These are phyloP conservation scores for Lampris incognitus DNA, from an alignment of 2,113 vertebrate species.

Conservation along the genomic window DNA sequence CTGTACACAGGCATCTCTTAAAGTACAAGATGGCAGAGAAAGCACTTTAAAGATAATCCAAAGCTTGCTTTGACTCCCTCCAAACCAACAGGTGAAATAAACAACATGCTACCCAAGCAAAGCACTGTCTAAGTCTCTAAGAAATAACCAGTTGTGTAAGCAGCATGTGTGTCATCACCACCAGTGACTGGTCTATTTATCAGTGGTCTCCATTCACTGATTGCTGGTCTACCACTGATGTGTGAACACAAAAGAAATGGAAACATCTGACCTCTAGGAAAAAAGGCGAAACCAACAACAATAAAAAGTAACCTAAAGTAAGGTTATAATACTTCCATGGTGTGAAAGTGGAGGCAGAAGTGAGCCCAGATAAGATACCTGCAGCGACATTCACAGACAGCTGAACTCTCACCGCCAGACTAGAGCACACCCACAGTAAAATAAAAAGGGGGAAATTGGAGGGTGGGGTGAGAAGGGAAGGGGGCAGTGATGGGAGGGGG, in stretches of 20 bases:
- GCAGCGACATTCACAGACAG: conserved; percentile 69
- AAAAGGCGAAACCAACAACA: neutral
- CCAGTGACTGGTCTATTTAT: neutral
- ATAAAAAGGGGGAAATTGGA: conserved; percentile 53
- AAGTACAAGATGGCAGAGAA: neutral
- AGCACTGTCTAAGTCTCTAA: neutral
- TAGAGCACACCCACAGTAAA: conserved; percentile 66
- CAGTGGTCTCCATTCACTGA: neutral
- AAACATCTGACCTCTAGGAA: neutral
- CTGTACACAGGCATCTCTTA: conserved; percentile 34
- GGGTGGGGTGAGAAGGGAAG: conserved; percentile 20
- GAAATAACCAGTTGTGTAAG: neutral
- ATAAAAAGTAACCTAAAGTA: conserved; percentile 16
- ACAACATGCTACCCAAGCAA: neutral
- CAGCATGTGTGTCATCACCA: neutral
- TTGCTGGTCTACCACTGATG: neutral
- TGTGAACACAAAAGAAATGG: neutral
- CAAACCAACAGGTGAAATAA: neutral
- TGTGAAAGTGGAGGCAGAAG: conserved; percentile 10
- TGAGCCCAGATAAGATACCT: conserved; percentile 58
- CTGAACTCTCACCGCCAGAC: conserved; percentile 67
- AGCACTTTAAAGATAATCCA: neutral
- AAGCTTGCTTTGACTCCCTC: neutral
- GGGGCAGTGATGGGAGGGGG: conserved; percentile 45
- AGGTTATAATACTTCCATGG: conserved; percentile 31